Conservation (phyloP, 2,888 invertebrate genomes). For the Chloroclystis v-ata region DNA sequence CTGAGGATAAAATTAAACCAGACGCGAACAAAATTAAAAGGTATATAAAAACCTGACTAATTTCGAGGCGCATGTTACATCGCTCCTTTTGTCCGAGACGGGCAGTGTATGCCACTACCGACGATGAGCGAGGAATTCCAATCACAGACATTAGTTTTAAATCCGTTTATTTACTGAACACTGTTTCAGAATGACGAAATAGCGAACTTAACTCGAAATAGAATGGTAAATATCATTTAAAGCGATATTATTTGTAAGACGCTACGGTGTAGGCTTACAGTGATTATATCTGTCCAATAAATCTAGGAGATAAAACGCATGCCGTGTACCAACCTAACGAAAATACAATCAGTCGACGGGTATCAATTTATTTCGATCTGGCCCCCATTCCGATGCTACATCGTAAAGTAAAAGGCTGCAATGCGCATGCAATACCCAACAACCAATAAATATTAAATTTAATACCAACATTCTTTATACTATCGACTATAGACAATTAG, state of each 20-base stretch:
- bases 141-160: neutral
- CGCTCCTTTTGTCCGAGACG: slow-evolving; percentile 36
- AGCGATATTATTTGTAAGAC: slow-evolving; percentile 14
- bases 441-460: slow-evolving; percentile 20
- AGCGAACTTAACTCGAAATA: slow-evolving; percentile 10
- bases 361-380: slow-evolving; percentile 45
- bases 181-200: neutral
- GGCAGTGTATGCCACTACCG: slow-evolving; percentile 29
- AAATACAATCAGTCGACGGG: slow-evolving; percentile 41
- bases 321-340: slow-evolving; percentile 41
- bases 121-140: slow-evolving; percentile 29
- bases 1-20: slow-evolving; percentile 78
- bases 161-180: neutral
- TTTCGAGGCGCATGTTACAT: slow-evolving; percentile 71
- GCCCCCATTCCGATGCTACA: slow-evolving; percentile 39
- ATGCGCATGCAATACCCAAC: slow-evolving; percentile 21
- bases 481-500: slow-evolving; percentile 1
- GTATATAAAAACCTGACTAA: slow-evolving; percentile 72
- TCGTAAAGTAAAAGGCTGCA: slow-evolving; percentile 37
- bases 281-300: slow-evolving; percentile 72
- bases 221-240: slow-evolving; percentile 8
- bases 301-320: slow-evolving; percentile 63
- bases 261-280: slow-evolving; percentile 50
- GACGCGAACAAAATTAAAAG: slow-evolving; percentile 78
- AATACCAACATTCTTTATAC: slow-evolving; percentile 27